A percentile compares a stretch with the other conserved stretches of the same genome.
Evolutionary conservation across 2,797 vertebrate species (phyloP).

Genomic region (Aphelocoma californica): DNA sequence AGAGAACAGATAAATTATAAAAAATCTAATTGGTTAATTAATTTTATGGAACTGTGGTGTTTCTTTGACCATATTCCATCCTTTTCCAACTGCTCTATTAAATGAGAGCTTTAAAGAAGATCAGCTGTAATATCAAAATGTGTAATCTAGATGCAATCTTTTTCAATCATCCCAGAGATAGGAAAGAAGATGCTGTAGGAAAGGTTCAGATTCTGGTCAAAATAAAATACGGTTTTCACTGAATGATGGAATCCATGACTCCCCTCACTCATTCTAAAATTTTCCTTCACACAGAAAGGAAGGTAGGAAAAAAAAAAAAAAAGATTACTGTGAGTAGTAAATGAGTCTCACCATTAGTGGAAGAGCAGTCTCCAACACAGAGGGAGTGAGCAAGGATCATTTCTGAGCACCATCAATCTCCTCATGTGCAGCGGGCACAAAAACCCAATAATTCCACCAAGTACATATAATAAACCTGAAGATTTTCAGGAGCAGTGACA

Average conservation of each 20-base stretch:
- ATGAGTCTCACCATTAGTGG: neutral
- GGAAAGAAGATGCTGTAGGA: neutral
- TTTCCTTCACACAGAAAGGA: neutral
- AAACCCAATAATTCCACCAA: neutral
- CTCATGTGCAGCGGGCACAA: neutral
- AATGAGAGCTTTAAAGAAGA: neutral
- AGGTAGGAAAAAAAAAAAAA: neutral
- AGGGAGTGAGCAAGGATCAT: neutral
- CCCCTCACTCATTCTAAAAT: neutral
- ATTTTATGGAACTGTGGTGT: neutral
- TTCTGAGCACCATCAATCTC: neutral
- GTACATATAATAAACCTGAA: fast-evolving
- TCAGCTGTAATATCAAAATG: neutral
- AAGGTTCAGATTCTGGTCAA: neutral
- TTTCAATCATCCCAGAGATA: neutral
- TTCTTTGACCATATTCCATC: neutral
- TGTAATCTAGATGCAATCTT: neutral
- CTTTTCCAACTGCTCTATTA: neutral
- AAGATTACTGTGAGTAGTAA: neutral
- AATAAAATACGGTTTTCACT: neutral
- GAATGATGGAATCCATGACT: neutral
- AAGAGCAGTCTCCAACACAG: neutral
- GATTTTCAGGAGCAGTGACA: fast-evolving
- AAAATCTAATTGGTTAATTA: neutral
- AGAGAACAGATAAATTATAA: neutral